phyloP scores from a whole-genome alignment of 2,113 vertebrate species.

The Marmota flaviventris region DNA sequence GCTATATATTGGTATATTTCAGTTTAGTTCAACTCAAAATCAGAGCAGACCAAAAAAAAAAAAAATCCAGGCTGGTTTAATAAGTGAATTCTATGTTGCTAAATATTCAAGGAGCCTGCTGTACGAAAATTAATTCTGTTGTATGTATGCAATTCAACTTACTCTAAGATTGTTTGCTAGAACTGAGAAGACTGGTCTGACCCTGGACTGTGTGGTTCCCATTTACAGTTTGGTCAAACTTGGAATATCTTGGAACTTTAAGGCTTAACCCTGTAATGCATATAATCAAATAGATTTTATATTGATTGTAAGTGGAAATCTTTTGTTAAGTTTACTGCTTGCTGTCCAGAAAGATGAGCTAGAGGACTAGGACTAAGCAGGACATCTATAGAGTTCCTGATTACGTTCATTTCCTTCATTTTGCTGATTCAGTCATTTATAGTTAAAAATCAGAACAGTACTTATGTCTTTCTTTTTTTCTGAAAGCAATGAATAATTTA shows the following conservation, averaged over 20 bases:
- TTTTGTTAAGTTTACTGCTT: background rate
- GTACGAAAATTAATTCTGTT: background rate
- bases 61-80: slow-evolving; percentile 21
- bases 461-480: background rate
- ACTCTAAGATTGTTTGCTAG: background rate
- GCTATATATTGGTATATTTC: slow-evolving; percentile 10
- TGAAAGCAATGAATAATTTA: slow-evolving; percentile 25
- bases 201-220: background rate
- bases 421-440: background rate
- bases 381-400: background rate
- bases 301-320: background rate
- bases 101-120: slow-evolving; percentile 1
- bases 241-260: background rate
- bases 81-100: background rate
- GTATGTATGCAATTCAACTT: background rate
- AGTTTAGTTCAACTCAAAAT: background rate
- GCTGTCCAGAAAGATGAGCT: background rate
- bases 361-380: background rate
- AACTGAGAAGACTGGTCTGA: background rate
- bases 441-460: background rate
- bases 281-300: background rate
- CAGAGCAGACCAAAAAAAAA: background rate
- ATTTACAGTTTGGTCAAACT: background rate
- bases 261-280: background rate
- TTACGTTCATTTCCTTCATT: background rate